Evolutionary conservation across 2,888 invertebrate species (phyloP), one percentile per base, ranked within the genome.

Genomic region (Drosophila meridionalis): DNA sequence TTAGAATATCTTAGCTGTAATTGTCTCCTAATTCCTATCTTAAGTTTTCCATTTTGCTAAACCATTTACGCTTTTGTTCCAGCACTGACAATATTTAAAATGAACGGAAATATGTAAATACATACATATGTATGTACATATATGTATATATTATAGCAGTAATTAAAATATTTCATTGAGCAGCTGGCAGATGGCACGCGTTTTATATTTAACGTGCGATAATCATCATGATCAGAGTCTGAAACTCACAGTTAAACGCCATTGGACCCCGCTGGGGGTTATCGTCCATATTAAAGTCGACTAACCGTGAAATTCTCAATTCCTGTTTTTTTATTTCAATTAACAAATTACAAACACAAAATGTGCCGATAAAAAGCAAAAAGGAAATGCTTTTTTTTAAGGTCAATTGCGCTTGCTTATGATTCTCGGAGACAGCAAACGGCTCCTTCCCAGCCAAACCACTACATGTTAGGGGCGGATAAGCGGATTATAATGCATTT

Each of bases 231-330:
- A 50, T 20, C 32, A n/a, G 32, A 9, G 50, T 34, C n/a, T 50
- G 28, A 34, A 36, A 9, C 45, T 36, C 52, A 36, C 55, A 65
- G 56, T 73, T 57, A 28, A 73, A 66, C 56, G 56, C 38, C 47
- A 57, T 53, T 61, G 60, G 55, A 55, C 75, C 43, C 47, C 30
- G 28, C 47, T 47, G 56, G 55, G 55, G 73, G 73, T 75, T 73
- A 73, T 73, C 73, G 53, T 62, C 34, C 59, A 62, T 58, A 68
- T 62, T 45, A 62, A 36, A 45, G 11, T 48, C 58, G 57, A 45
- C 14, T 59, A 45, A 42, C 53, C 73, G 69, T 68, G 52, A 73
- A 75, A 73, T 73, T 75, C 40, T 45, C 20, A 55, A 75, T 76
- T 75, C 69, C 69, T 69, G 76, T 63, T 69, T 61, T 61, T 20